Evolutionary conservation across 2,797 vertebrate species (phyloP).

Genomic region (Parotocinclus haroldoi): DNA sequence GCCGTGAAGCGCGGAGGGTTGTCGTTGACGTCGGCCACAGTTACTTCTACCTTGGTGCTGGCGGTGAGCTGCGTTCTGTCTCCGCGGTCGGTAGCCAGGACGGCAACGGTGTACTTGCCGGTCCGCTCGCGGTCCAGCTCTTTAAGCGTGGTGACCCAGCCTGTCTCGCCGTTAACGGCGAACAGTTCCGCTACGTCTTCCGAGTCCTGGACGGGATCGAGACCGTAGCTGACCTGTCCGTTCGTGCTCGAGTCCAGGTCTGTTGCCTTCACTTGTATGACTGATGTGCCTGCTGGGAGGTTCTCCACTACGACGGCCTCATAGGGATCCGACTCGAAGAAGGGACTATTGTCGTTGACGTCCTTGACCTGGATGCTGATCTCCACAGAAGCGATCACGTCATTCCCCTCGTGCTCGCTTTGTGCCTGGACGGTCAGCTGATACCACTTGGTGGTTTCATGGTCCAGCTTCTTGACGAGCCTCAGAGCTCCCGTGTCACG

Average conservation of each 20-base stretch:
- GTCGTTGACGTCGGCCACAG: slow-evolving; percentile 91
- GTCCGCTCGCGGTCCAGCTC: slow-evolving; percentile 87
- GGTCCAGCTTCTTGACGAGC: slow-evolving; percentile 89
- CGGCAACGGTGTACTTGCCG: slow-evolving; percentile 72
- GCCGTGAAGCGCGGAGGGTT: slow-evolving; percentile 93
- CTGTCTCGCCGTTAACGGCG: slow-evolving; percentile 84
- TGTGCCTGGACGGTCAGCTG: slow-evolving; percentile 83
- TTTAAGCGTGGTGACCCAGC: slow-evolving; percentile 91
- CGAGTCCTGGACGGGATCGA: slow-evolving; percentile 78
- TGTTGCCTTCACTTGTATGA: slow-evolving; percentile 88
- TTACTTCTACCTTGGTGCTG: slow-evolving; percentile 78
- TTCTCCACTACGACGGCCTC: slow-evolving; percentile 89
- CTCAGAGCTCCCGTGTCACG: slow-evolving; percentile 84
- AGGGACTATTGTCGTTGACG: slow-evolving; percentile 88
- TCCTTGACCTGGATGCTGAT: slow-evolving; percentile 93
- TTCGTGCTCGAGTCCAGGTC: slow-evolving; percentile 90
- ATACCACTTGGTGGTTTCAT: slow-evolving; percentile 94
- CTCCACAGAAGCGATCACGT: slow-evolving; percentile 79
- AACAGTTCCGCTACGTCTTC: slow-evolving; percentile 81
- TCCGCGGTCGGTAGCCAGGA: slow-evolving; percentile 86
- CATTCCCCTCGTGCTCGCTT: slow-evolving; percentile 69
- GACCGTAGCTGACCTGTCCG: slow-evolving; percentile 85
- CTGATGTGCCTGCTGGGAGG: slow-evolving; percentile 79
- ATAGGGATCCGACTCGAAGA: slow-evolving; percentile 90
- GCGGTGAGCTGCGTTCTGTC: slow-evolving; percentile 83